Percentiles rank a stretch among this genome's conserved stretches.
Evolutionary conservation across 2,113 vertebrate species (phyloP).

Genomic region (Phalacrocorax brasilianus): DNA sequence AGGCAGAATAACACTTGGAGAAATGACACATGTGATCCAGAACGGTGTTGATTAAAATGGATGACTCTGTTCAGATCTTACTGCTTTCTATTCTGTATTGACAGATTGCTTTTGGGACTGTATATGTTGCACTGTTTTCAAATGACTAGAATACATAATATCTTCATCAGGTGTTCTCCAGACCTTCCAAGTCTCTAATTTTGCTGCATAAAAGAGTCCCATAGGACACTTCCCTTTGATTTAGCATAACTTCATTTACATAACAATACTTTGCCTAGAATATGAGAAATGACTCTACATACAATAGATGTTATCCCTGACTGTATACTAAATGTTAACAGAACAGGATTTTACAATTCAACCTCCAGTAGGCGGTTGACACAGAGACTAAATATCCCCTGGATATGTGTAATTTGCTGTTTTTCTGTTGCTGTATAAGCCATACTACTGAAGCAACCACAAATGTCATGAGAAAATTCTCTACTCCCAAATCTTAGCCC

Average conservation of each 20-base stretch:
- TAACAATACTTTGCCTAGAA: background rate
- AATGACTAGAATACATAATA: background rate
- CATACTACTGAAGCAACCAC: background rate
- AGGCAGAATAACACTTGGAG: background rate
- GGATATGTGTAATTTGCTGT: background rate
- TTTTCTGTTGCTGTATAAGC: background rate
- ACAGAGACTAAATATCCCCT: background rate
- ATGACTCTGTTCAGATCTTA: background rate
- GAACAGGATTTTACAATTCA: background rate
- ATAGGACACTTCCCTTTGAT: background rate
- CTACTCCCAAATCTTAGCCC: background rate
- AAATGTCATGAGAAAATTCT: background rate
- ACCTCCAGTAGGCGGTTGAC: background rate
- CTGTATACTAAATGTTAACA: background rate
- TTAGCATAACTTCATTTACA: background rate
- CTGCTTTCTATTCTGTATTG: background rate
- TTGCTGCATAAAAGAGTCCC: background rate
- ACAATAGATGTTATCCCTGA: background rate
- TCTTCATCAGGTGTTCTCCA: background rate
- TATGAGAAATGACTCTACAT: background rate
- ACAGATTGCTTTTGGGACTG: background rate
- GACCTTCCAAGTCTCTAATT: background rate
- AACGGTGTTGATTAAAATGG: background rate
- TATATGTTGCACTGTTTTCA: background rate
- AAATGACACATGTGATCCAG: background rate